These are phyloP conservation scores for Dendrocincla fuliginosa DNA, from an alignment of 2,797 vertebrate species.

Conservation along the genomic window DNA sequence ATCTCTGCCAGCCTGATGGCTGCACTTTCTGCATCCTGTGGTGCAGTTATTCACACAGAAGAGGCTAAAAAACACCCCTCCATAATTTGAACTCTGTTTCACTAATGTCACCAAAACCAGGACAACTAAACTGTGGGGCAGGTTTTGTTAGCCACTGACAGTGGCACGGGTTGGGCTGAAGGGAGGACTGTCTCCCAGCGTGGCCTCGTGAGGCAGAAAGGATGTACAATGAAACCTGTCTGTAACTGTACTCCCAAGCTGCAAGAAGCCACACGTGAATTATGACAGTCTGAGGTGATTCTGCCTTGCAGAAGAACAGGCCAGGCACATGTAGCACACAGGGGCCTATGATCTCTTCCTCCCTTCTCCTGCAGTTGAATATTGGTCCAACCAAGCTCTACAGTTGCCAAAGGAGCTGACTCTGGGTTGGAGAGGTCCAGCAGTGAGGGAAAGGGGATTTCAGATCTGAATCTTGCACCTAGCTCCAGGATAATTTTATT, in stretches of 20 bases:
- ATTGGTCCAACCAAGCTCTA: neutral
- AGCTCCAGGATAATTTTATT: neutral
- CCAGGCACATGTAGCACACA: accelerated
- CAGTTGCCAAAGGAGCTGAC: neutral
- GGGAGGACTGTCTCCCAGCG: neutral
- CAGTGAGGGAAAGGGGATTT: neutral
- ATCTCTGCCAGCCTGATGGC: neutral
- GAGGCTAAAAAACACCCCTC: neutral
- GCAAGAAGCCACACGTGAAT: neutral
- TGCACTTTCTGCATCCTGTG: accelerated
- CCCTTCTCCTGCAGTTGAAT: neutral
- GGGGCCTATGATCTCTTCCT: accelerated
- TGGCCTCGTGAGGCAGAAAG: neutral
- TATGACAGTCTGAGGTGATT: neutral
- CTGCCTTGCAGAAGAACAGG: neutral
- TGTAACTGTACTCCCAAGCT: neutral
- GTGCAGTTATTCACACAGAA: neutral
- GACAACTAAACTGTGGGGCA: neutral
- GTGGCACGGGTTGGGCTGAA: accelerated
- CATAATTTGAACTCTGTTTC: neutral
- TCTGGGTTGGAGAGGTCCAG: neutral
- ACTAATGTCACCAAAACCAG: neutral
- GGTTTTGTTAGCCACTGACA: neutral
- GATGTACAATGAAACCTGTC: neutral
- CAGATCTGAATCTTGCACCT: neutral